phyloP scores from a whole-genome alignment of 2,797 vertebrate species.

The Anas acuta region DNA sequence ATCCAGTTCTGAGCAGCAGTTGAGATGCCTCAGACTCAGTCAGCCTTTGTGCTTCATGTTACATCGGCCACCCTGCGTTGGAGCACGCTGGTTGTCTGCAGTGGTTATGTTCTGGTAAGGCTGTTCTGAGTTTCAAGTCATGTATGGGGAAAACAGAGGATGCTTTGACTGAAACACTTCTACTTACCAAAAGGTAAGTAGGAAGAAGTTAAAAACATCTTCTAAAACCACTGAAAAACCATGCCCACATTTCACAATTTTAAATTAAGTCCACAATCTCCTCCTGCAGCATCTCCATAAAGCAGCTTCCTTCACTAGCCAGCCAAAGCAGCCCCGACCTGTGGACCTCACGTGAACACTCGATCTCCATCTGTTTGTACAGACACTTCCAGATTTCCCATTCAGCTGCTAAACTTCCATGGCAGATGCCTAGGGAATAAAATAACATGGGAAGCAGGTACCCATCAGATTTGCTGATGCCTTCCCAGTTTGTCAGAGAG shows the following conservation, averaged over 20 bases:
- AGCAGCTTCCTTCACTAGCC: not conserved
- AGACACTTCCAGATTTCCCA: not conserved
- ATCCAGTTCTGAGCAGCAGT: not conserved
- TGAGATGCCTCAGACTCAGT: not conserved
- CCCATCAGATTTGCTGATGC: not conserved
- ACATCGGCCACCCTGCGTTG: not conserved
- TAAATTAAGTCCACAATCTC: not conserved
- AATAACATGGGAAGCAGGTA: not conserved
- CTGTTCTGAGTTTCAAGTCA: not conserved
- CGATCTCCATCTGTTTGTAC: not conserved
- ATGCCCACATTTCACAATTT: not conserved
- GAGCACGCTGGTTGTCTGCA: not conserved
- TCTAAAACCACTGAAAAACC: fast-evolving
- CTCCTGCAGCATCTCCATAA: not conserved
- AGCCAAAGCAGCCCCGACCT: not conserved
- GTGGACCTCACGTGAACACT: not conserved
- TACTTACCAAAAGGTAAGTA: not conserved
- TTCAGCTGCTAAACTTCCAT: not conserved
- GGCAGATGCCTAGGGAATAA: not conserved
- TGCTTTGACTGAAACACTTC: not conserved
- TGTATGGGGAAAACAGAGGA: fast-evolving
- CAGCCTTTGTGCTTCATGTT: not conserved
- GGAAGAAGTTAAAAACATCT: not conserved
- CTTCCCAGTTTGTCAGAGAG: not conserved
- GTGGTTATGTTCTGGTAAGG: not conserved